Evolutionary conservation across 2,888 invertebrate species (phyloP).

Genomic region (Anodontia alba): DNA sequence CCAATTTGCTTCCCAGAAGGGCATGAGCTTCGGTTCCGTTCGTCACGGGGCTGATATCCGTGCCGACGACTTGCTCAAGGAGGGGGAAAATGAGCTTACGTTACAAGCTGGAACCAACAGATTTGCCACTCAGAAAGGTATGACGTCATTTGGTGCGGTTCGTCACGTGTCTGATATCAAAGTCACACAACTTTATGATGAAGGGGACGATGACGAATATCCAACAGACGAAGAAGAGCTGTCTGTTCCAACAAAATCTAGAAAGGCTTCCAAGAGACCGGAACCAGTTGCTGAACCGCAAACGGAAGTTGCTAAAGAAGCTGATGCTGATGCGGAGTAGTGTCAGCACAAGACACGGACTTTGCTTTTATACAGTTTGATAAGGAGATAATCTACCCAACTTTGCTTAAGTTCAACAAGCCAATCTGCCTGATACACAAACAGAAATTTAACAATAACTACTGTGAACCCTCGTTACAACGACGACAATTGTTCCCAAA

Average conservation of each 20-base stretch:
- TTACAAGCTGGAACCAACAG: constrained; percentile 76
- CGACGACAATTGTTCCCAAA: too few species aligned
- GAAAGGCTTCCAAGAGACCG: not conserved
- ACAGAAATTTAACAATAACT: too few species aligned
- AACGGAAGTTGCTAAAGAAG: not conserved
- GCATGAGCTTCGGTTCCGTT: constrained; percentile 77
- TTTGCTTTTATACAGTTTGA: too few species aligned
- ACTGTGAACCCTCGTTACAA: too few species aligned
- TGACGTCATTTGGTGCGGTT: constrained; percentile 70
- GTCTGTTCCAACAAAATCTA: not conserved
- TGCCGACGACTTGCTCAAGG: constrained; percentile 77
- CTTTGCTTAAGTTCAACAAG: too few species aligned
- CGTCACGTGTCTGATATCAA: constrained; percentile 71
- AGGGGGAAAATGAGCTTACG: constrained; percentile 68
- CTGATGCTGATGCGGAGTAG: not conserved
- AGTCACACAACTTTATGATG: constrained; percentile 51
- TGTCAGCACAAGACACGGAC: too few species aligned
- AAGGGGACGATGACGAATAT: constrained; percentile 57
- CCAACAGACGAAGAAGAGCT: constrained; percentile 60
- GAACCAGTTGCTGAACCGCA: not conserved
- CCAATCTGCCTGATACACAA: too few species aligned
- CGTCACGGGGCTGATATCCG: constrained; percentile 83
- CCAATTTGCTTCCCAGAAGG: constrained; percentile 82
- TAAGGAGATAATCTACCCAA: too few species aligned
- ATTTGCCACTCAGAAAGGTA: constrained; percentile 77